These are phyloP conservation scores for Spinus olivaceus DNA, from an alignment of 2,797 vertebrate genomes.

Conservation along the genomic window DNA sequence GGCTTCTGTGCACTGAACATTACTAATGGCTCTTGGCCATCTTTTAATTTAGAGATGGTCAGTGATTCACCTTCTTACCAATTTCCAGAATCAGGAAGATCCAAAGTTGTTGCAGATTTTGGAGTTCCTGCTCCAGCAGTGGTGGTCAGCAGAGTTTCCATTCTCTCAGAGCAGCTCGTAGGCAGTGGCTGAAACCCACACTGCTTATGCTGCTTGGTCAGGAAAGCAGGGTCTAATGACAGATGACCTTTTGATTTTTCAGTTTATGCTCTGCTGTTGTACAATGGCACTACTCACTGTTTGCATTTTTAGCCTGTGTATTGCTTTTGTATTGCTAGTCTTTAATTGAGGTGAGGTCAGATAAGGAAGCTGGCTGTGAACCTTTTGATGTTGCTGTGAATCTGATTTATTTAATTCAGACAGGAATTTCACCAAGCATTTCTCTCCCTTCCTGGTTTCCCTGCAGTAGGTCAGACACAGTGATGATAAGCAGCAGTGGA, in stretches of 20 bases:
- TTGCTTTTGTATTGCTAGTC: not conserved
- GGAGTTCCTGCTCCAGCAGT: not conserved
- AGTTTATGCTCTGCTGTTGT: not conserved
- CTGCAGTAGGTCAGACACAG: not conserved
- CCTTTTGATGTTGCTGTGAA: not conserved
- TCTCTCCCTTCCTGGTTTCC: not conserved
- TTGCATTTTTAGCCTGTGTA: not conserved
- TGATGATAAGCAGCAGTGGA: not conserved
- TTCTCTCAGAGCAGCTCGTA: not conserved
- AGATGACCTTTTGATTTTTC: not conserved
- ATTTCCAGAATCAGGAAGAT: not conserved
- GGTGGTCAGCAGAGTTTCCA: not conserved
- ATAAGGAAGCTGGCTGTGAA: not conserved
- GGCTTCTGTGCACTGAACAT: not conserved
- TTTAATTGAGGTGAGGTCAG: not conserved
- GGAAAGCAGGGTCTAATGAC: not conserved
- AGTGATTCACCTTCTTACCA: not conserved
- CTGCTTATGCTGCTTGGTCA: not conserved
- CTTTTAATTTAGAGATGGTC: not conserved
- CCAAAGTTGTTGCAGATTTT: not conserved
- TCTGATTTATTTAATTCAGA: not conserved
- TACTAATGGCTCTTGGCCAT: not conserved
- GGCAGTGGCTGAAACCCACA: rapidly evolving
- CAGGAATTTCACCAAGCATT: not conserved
- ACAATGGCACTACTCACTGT: not conserved